These are phyloP conservation scores for Apotomis capreana DNA, from an alignment of 2,888 invertebrate genomes.

Conservation along the genomic window DNA sequence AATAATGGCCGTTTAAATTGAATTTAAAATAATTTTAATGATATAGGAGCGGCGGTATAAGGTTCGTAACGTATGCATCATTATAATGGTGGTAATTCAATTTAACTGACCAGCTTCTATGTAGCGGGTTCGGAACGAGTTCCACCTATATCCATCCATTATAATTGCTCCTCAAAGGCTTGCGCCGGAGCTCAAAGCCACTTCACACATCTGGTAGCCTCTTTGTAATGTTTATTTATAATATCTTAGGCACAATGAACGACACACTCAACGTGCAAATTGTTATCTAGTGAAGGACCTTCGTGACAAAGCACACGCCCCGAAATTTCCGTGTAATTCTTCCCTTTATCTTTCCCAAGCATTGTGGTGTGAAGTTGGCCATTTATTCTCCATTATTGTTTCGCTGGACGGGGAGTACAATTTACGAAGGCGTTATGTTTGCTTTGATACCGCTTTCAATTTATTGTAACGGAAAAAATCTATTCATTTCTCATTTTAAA, in stretches of 20 bases:
- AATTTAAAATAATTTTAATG: constrained; percentile 36
- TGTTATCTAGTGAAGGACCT: constrained; percentile 72
- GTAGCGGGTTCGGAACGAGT: constrained; percentile 47
- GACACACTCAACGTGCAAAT: constrained; percentile 76
- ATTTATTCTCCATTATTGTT: constrained; percentile 78
- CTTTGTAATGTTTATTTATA: constrained; percentile 78
- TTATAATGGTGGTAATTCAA: constrained; percentile 42
- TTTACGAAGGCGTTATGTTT: constrained; percentile 75
- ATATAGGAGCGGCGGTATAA: constrained; percentile 21
- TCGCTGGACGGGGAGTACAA: constrained; percentile 64
- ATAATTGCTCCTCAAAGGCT: constrained; percentile 57
- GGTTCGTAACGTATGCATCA: constrained; percentile 39
- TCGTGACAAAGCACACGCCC: constrained; percentile 73
- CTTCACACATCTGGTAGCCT: constrained; percentile 71
- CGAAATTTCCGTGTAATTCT: constrained; percentile 80
- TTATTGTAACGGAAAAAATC: constrained; percentile 41
- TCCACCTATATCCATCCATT: constrained; percentile 45
- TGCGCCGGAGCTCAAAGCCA: constrained; percentile 54
- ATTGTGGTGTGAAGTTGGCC: constrained; percentile 76
- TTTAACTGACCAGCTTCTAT: constrained; percentile 40
- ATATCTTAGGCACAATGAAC: constrained; percentile 67
- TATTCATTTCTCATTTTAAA: constrained; percentile 39
- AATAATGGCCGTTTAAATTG: constrained; percentile 31
- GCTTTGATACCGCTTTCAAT: constrained; percentile 66
- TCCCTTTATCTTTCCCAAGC: constrained; percentile 72